phyloP scores from a whole-genome alignment of 2,888 invertebrate species.

The Diachrysia chrysitis region DNA sequence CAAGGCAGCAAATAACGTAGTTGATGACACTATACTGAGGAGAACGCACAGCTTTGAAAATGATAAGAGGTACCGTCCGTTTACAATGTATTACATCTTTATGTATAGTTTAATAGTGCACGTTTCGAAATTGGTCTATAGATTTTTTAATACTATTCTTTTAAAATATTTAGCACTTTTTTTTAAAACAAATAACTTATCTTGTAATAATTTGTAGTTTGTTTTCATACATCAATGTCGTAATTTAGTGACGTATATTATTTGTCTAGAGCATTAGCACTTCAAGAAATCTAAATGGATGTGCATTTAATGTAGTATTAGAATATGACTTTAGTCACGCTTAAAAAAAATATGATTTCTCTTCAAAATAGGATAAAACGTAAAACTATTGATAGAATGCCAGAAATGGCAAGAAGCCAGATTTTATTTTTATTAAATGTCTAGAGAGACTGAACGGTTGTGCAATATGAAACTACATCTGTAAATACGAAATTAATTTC shows the following conservation, averaged over 20 bases:
- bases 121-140: conserved; percentile 16
- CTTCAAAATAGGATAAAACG: conserved; percentile 12
- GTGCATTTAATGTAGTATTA: not conserved
- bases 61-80: conserved; percentile 93
- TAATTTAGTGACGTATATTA: too few relatives aligned
- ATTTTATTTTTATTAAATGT: conserved; percentile 45
- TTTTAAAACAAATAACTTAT: too few relatives aligned
- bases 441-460: conserved; percentile 35
- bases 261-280: too few relatives aligned
- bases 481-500: conserved; percentile 44
- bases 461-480: conserved; percentile 41
- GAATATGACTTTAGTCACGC: not conserved
- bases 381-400: conserved; percentile 16
- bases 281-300: not conserved
- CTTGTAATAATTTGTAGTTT: too few relatives aligned
- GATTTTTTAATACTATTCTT: too few relatives aligned
- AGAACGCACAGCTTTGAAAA: conserved; percentile 96
- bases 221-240: too few relatives aligned
- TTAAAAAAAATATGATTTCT: not conserved
- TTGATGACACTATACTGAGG: conserved; percentile 89
- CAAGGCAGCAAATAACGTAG: conserved; percentile 82
- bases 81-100: not conserved
- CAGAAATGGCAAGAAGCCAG: conserved; percentile 49
- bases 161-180: too few relatives aligned
- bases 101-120: conserved; percentile 28